phyloP scores from a whole-genome alignment of 2,888 invertebrate species.

The Tinea pellionella region DNA sequence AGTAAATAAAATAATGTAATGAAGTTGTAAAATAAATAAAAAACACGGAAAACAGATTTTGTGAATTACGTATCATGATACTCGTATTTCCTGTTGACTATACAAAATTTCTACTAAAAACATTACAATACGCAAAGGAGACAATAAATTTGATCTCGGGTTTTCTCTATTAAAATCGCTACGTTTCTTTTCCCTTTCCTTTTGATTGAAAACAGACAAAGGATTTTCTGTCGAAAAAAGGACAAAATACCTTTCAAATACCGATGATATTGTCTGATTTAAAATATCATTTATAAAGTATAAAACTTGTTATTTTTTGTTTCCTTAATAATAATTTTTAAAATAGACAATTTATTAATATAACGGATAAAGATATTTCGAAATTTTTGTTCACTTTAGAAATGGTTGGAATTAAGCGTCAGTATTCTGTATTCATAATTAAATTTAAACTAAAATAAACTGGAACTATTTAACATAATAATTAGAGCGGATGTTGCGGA shows the following conservation, averaged over 20 bases:
- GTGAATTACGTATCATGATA: neutral
- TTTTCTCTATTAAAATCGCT: neutral
- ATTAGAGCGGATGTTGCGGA: no score
- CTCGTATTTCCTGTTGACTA: no score
- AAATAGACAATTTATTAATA: neutral
- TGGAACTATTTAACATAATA: no score
- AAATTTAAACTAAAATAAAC: no score
- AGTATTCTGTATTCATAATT: no score
- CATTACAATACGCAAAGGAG: neutral
- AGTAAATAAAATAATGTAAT: neutral
- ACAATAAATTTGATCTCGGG: neutral
- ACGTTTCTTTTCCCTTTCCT: constrained; percentile 11
- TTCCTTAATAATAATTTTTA: neutral
- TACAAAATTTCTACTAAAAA: no score
- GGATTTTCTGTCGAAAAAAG: constrained; percentile 40
- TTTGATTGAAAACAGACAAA: constrained; percentile 54
- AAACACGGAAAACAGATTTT: neutral
- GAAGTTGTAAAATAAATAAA: neutral
- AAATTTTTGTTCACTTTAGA: no score
- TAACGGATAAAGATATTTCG: no score
- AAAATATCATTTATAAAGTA: neutral
- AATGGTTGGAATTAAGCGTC: no score
- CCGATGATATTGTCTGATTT: constrained; percentile 20
- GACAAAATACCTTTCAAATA: constrained; percentile 47
- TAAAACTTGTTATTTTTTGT: neutral